Conservation (phyloP, 2,113 vertebrate genomes). For the Psammodynastes pulverulentus region DNA sequence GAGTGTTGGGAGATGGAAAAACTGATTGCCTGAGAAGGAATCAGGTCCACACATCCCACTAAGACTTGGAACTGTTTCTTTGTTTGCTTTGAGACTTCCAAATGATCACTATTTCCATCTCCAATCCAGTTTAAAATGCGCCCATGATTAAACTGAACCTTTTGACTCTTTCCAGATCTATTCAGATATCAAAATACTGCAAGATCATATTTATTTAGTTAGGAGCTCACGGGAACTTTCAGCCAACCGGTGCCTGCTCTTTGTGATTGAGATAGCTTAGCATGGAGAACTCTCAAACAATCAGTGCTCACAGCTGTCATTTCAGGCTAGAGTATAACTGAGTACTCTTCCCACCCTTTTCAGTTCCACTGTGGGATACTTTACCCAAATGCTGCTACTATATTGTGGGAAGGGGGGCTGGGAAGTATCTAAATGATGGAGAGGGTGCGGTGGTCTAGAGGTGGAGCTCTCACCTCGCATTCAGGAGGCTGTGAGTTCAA, state of each 20-base stretch:
- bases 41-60: neutral
- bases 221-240: neutral
- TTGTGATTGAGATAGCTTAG: neutral
- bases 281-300: neutral
- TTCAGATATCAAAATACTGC: neutral
- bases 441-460: too few relatives aligned
- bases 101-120: neutral
- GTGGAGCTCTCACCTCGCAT: too few relatives aligned
- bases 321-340: neutral
- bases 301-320: neutral
- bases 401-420: neutral
- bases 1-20: neutral
- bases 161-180: neutral
- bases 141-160: neutral
- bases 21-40: neutral
- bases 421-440: neutral
- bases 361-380: neutral
- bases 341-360: neutral
- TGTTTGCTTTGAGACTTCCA: neutral
- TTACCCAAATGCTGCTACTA: neutral
- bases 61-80: neutral
- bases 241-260: neutral
- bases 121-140: neutral
- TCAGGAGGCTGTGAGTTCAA: too few relatives aligned
- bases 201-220: neutral